A percentile compares a stretch with the other conserved stretches of the same genome.
Evolutionary conservation across 2,888 invertebrate genomes (phyloP).

Genomic region (Myathropa florea): DNA sequence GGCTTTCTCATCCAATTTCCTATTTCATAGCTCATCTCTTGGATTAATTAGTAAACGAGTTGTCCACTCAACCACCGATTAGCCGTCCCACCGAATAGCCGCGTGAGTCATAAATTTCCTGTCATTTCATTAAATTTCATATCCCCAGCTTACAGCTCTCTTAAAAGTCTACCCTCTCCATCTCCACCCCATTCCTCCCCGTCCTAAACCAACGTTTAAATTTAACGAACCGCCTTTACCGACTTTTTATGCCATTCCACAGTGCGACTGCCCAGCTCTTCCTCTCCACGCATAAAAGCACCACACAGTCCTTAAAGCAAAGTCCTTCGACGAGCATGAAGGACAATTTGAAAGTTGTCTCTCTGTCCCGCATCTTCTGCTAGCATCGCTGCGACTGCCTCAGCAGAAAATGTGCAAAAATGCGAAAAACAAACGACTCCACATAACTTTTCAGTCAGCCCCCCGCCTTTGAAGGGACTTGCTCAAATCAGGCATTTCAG

Average conservation of each 20-base stretch:
- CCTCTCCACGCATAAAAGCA: background rate
- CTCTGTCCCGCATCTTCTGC: background rate
- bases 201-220: background rate
- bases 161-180: background rate
- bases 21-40: background rate
- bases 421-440: constrained; percentile 3
- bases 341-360: background rate
- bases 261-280: background rate
- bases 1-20: background rate
- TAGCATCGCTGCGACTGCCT: background rate
- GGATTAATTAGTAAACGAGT: background rate
- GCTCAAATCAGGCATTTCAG: constrained; percentile 27
- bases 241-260: background rate
- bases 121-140: background rate
- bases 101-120: background rate
- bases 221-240: background rate
- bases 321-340: background rate
- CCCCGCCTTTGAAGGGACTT: constrained; percentile 12
- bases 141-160: no score
- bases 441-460: constrained; percentile 25
- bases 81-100: background rate
- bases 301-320: background rate
- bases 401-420: background rate
- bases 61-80: background rate
- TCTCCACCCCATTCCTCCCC: background rate